Percentiles rank a stretch among this genome's conserved stretches.
Evolutionary conservation across 2,888 invertebrate genomes (phyloP).

Genomic region (Acleris holmiana): DNA sequence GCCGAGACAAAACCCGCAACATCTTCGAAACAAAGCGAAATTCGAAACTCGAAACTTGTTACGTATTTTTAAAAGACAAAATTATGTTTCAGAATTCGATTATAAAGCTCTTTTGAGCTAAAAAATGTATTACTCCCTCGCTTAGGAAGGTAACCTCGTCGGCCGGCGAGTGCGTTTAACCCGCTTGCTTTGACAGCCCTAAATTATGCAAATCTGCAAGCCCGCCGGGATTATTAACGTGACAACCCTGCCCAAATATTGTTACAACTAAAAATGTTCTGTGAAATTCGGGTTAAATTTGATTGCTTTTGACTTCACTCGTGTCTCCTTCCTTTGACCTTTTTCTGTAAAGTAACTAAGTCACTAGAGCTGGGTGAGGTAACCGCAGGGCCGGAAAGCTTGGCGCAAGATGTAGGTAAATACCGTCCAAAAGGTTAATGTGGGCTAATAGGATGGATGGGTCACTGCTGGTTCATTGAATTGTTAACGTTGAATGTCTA

Average conservation of each 20-base stretch:
- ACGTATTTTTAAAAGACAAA: constrained; percentile 31
- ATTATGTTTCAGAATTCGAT: constrained; percentile 29
- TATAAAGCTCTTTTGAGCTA: constrained; percentile 35
- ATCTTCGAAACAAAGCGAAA: constrained; percentile 16
- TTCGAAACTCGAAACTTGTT: constrained; percentile 19
- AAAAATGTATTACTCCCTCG: constrained; percentile 32
- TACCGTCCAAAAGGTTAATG: too few species aligned
- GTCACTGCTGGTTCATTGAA: too few species aligned
- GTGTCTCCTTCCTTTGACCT: too few species aligned
- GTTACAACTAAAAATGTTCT: constrained; percentile 6
- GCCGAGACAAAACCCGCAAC: constrained; percentile 5
- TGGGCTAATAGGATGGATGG: too few species aligned
- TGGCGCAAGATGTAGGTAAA: too few species aligned
- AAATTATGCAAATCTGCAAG: constrained; percentile 29
- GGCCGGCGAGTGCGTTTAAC: constrained; percentile 30
- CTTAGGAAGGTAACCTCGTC: constrained; percentile 28
- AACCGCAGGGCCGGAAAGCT: too few species aligned
- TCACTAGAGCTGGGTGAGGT: too few species aligned
- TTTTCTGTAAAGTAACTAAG: too few species aligned
- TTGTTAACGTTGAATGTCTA: too few species aligned
- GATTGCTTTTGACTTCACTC: too few species aligned
- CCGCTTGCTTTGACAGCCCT: constrained; percentile 35
- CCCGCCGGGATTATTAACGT: constrained; percentile 17
- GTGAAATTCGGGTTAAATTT: too few species aligned
- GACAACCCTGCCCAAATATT: constrained; percentile 12